A percentile compares a stretch with the other conserved stretches of the same genome.
phyloP scores from a whole-genome alignment of 53 echinoderm and acorn worm genomes.

The Echinarachnius parma region DNA sequence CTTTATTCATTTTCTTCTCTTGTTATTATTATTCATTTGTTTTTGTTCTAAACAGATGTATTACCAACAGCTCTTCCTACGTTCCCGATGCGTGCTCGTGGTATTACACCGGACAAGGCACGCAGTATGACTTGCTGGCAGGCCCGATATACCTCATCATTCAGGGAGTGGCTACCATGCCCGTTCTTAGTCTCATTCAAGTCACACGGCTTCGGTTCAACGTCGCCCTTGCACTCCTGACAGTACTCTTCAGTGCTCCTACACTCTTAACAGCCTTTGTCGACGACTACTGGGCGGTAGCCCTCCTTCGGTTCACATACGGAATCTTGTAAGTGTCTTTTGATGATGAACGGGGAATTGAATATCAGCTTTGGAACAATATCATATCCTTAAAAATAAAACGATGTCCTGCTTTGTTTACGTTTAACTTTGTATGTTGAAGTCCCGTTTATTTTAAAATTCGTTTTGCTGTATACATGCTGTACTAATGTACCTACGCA shows the following conservation, averaged over 20 bases:
- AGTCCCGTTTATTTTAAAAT: no score
- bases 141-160: constrained; percentile 69
- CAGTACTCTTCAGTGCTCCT: constrained; percentile 56
- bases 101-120: constrained; percentile 64
- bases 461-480: no score
- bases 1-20: no score
- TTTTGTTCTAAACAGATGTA: no score
- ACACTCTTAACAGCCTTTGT: constrained; percentile 64
- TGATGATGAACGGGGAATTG: no score
- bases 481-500: no score
- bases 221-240: constrained; percentile 42
- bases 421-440: no score
- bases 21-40: no score
- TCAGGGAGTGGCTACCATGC: constrained; percentile 49
- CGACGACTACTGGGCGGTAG: constrained; percentile 69
- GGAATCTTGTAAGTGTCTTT: constrained; percentile 72
- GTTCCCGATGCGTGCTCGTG: constrained; percentile 40
- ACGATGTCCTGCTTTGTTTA: no score
- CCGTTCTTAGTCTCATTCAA: constrained; percentile 50
- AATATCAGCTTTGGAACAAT: no score
- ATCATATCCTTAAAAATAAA: no score
- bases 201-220: constrained; percentile 40
- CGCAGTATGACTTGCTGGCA: constrained; percentile 59
- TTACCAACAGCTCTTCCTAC: constrained; percentile 22
- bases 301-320: constrained; percentile 53